A percentile compares a stretch with the other conserved stretches of the same genome.
These are phyloP conservation scores for Furcifer pardalis DNA, from an alignment of 2,797 vertebrate species.

Conservation along the genomic window DNA sequence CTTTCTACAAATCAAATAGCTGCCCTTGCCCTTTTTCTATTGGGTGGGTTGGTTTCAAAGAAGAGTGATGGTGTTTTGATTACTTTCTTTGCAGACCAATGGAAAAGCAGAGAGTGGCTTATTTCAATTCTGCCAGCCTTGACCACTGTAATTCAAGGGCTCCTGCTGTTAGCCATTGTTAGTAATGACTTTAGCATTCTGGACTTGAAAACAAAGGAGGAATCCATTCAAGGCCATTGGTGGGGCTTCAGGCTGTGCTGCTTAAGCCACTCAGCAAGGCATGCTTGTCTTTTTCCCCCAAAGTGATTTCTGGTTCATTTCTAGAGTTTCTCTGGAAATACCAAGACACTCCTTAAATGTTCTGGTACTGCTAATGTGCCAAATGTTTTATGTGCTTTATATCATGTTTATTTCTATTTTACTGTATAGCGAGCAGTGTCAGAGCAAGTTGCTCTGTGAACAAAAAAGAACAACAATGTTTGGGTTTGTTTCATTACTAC, in stretches of 20 bases:
- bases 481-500: constrained; percentile 1
- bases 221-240: not conserved
- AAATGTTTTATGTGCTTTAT: not conserved
- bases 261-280: not conserved
- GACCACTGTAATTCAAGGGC: not conserved
- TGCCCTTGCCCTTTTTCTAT: rapidly evolving
- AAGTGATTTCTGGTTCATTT: not conserved
- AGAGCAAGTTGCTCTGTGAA: not conserved
- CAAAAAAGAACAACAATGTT: not conserved
- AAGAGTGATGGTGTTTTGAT: not conserved
- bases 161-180: constrained; percentile 20
- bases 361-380: not conserved
- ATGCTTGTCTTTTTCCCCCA: not conserved
- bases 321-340: not conserved
- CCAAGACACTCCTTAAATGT: constrained; percentile 1
- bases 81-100: constrained; percentile 1
- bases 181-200: not conserved
- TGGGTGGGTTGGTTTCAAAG: not conserved
- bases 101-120: constrained; percentile 16
- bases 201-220: not conserved
- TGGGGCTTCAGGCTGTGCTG: not conserved
- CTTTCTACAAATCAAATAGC: constrained; percentile 32
- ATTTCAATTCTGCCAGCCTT: not conserved
- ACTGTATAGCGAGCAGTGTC: not conserved
- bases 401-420: not conserved